These are phyloP conservation scores for Patella vulgata DNA, from an alignment of 1,140 invertebrate genomes.

Conservation along the genomic window DNA sequence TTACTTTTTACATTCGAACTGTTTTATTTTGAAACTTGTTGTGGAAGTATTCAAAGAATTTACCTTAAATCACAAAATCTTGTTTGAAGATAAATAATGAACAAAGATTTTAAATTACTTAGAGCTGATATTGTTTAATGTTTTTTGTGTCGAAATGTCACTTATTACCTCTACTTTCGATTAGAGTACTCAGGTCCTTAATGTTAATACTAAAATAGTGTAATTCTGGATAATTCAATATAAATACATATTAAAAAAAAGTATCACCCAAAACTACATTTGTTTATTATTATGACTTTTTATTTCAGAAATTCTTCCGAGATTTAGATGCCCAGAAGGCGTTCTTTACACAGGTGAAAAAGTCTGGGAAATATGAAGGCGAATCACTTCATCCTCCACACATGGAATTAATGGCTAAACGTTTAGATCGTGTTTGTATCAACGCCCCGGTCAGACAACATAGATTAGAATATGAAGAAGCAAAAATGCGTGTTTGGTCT, in stretches of 20 bases:
- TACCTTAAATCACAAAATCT: too few relatives aligned
- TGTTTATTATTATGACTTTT: slow-evolving; percentile 20
- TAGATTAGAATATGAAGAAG: slow-evolving; percentile 57
- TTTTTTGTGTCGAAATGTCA: too few relatives aligned
- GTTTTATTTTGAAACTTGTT: too few relatives aligned
- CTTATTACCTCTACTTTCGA: too few relatives aligned
- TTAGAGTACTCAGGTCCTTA: too few relatives aligned
- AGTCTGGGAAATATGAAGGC: slow-evolving; percentile 56
- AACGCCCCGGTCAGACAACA: slow-evolving; percentile 43
- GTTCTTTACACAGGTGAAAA: slow-evolving; percentile 74
- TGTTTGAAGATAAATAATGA: too few relatives aligned
- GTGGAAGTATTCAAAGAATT: too few relatives aligned
- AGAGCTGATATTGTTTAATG: too few relatives aligned
- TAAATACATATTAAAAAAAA: not conserved
- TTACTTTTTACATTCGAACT: too few relatives aligned
- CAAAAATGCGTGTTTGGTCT: slow-evolving; percentile 71
- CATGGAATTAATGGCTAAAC: slow-evolving; percentile 79
- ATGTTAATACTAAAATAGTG: too few relatives aligned
- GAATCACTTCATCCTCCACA: slow-evolving; percentile 77
- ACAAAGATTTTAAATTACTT: too few relatives aligned
- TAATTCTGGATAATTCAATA: too few relatives aligned
- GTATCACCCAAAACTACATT: not conserved
- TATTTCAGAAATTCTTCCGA: slow-evolving; percentile 79
- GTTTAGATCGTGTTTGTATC: slow-evolving; percentile 71
- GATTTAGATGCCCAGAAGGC: slow-evolving; percentile 80